These are phyloP conservation scores for Lithosia quadra DNA, from an alignment of 2,888 invertebrate species.

Conservation along the genomic window DNA sequence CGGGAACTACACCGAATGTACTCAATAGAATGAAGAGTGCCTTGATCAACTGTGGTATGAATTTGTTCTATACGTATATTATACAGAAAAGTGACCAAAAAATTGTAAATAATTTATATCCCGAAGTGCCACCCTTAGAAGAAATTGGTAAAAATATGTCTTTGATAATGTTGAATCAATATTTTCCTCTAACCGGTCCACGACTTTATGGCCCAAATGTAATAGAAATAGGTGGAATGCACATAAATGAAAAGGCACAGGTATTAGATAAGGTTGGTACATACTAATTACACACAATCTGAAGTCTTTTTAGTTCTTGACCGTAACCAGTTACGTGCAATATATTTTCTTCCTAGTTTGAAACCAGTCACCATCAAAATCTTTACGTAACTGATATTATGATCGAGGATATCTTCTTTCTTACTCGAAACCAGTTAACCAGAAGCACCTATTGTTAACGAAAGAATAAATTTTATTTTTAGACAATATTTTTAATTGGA, in stretches of 20 bases:
- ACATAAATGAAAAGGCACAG: constrained; percentile 52
- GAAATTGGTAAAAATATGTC: constrained; percentile 58
- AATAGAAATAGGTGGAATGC: constrained; percentile 84
- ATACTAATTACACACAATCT: not conserved
- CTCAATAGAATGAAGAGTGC: constrained; percentile 77
- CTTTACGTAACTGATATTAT: no score
- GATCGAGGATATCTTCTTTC: no score
- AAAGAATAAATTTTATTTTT: no score
- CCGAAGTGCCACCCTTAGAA: constrained; percentile 58
- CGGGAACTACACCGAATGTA: constrained; percentile 72
- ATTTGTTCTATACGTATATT: constrained; percentile 50
- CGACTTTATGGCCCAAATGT: constrained; percentile 78
- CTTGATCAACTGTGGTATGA: constrained; percentile 55
- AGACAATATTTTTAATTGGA: no score
- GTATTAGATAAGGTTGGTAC: constrained; percentile 38
- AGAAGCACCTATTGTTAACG: no score
- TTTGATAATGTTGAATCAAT: constrained; percentile 79
- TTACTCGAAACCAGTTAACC: no score
- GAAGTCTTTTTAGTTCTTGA: no score
- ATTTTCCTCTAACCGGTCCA: constrained; percentile 82
- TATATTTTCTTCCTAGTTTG: no score
- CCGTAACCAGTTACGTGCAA: no score
- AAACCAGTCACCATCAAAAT: no score
- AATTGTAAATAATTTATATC: constrained; percentile 51
- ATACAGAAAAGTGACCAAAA: constrained; percentile 57